Conservation (phyloP, 1,140 invertebrate genomes). For the Bombus confusus region DNA sequence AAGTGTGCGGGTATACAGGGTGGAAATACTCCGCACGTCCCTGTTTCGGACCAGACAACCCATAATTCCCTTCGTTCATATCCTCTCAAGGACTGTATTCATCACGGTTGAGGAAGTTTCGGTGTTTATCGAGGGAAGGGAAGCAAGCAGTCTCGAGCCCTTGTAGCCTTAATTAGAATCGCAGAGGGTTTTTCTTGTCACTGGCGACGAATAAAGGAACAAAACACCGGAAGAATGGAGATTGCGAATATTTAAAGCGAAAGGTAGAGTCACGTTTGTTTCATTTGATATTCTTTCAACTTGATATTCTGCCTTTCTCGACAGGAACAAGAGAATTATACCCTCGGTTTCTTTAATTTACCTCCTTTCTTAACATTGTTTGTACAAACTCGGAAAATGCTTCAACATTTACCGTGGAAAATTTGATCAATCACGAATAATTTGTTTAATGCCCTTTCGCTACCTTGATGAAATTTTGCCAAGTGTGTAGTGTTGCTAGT, state of each 20-base stretch:
- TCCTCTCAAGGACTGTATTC: not conserved
- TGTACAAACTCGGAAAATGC: too few relatives aligned
- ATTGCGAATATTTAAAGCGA: not conserved
- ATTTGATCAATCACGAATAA: too few relatives aligned
- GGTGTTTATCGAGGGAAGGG: not conserved
- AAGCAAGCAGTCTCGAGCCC: not conserved
- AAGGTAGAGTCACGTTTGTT: not conserved
- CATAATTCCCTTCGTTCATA: not conserved
- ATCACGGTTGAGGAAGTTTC: not conserved
- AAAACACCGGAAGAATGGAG: not conserved
- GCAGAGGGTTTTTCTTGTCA: not conserved
- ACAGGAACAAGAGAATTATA: not conserved
- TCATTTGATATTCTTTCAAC: not conserved
- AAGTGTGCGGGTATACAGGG: not conserved
- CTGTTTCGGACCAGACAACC: not conserved
- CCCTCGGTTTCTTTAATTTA: not conserved
- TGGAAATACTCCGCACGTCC: not conserved
- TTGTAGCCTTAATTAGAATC: constrained; percentile 1
- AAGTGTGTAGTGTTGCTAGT: too few relatives aligned
- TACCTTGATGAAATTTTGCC: too few relatives aligned
- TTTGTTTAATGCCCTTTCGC: too few relatives aligned
- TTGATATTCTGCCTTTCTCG: not conserved
- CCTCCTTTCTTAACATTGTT: not conserved
- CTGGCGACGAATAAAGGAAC: not conserved
- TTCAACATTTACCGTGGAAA: too few relatives aligned